Conservation (phyloP, 1,140 invertebrate species). For the Drosophila parabipectinata region DNA sequence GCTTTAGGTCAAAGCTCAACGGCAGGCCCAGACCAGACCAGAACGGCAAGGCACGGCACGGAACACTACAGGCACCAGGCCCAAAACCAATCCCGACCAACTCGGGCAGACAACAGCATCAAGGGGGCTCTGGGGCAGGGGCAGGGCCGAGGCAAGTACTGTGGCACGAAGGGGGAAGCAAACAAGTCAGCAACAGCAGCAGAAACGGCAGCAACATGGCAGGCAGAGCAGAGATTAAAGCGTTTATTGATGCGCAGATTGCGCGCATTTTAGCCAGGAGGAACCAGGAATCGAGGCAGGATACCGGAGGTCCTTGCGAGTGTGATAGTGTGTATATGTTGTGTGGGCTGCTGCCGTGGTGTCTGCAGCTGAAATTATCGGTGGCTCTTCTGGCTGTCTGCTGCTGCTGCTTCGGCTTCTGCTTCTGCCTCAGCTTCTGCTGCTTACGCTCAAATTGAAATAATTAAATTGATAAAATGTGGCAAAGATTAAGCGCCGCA, state of each 20-base stretch:
- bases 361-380: conserved; percentile 69
- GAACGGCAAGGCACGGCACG: background rate
- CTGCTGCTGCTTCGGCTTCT: conserved; percentile 54
- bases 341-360: conserved; percentile 1
- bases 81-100: conserved; percentile 38
- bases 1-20: conserved; percentile 82
- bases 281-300: conserved; percentile 49
- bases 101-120: conserved; percentile 36
- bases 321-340: conserved; percentile 22
- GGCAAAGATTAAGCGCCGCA: conserved; percentile 81
- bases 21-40: conserved; percentile 45
- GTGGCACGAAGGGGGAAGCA: conserved; percentile 13
- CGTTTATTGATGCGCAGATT: conserved; percentile 83
- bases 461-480: conserved; percentile 83
- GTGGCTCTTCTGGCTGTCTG: conserved; percentile 51
- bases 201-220: conserved; percentile 53
- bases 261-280: conserved; percentile 81
- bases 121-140: conserved; percentile 4
- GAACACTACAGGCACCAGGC: conserved; percentile 10
- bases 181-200: conserved; percentile 71
- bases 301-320: conserved; percentile 46
- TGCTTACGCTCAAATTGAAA: conserved; percentile 82
- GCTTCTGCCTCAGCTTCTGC: conserved; percentile 44
- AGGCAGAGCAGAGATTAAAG: conserved; percentile 79
- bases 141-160: conserved; percentile 18